Evolutionary conservation across 2,797 vertebrate species (phyloP), one percentile per base, ranked within the genome.

Genomic region (Nyctibius grandis): DNA sequence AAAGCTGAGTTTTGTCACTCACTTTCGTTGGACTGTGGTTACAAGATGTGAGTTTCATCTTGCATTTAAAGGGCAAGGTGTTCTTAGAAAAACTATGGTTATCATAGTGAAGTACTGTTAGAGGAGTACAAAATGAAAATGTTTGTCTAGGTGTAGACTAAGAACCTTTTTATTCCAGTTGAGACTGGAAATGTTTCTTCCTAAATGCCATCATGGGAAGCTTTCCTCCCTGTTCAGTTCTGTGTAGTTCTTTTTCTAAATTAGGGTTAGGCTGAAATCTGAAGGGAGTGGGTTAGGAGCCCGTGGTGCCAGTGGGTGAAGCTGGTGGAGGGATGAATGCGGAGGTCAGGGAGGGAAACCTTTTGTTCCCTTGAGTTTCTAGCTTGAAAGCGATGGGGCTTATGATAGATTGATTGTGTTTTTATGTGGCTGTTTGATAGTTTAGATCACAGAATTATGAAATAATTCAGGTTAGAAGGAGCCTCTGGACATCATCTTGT

Each of bases 211-310:
- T 15, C 11, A 31, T 31, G 22, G 59, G 38, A 69, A 57, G 31
- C 7, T 78, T 45, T 23, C 34, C 3, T 19, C 19, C 3, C 21
- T 0, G 1, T 0, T 44, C 33, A 50, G 19, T 60, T 77, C 38
- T 69, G 9, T 47, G 14, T 51, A 56, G 4, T 28, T 82, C 13
- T 12, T 74, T 85, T 77, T 48, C 9, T 53, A 11, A 68, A 20
- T 70, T 8, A 9, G 45, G 53, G 47, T 74, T 44, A 8, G 3
- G 4, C 4, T 54, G 47, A 67, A 60, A 40, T 88, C 25, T 54
- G 56, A 36, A 76, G 60, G 63, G 38, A 57, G 9, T 36, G 44
- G 5, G 6, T 73, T 56, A 59, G 51, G 45, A 91, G 33, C 44
- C 18, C 54, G 45, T 2, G 1, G 4, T 73, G 12, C 22, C 38